These are phyloP conservation scores for Petrocephalus sullivani DNA, from an alignment of 2,797 vertebrate species.

Conservation along the genomic window DNA sequence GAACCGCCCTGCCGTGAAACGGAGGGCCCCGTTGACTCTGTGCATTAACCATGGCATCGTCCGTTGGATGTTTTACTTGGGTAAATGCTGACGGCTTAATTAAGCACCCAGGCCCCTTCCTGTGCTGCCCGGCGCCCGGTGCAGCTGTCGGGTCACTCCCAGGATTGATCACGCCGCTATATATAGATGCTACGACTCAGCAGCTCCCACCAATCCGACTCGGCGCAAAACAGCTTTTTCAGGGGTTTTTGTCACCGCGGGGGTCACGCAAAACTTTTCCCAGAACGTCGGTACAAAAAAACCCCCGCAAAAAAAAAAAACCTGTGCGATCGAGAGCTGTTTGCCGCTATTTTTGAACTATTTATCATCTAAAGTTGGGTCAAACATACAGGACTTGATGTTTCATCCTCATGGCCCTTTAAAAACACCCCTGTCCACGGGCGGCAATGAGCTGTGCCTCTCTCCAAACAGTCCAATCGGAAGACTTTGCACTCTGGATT, in stretches of 20 bases:
- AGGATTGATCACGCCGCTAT: slow-evolving; percentile 28
- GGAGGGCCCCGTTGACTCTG: not conserved
- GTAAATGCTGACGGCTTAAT: slow-evolving; percentile 24
- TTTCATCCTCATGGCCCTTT: not conserved
- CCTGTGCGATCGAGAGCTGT: not conserved
- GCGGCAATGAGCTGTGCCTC: not conserved
- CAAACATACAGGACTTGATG: not conserved
- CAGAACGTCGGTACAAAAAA: slow-evolving; percentile 13
- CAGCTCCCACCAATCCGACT: slow-evolving; percentile 14
- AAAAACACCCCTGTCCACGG: not conserved
- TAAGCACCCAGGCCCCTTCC: slow-evolving; percentile 16
- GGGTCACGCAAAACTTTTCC: slow-evolving; percentile 1
- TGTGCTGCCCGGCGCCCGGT: slow-evolving; percentile 4
- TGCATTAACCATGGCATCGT: slow-evolving; percentile 14
- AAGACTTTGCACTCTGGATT: not conserved
- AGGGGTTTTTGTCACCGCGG: not conserved
- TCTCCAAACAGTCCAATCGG: not conserved
- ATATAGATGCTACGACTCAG: slow-evolving; percentile 27
- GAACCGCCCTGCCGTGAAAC: not conserved
- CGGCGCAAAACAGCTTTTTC: not conserved
- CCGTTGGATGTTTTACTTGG: slow-evolving; percentile 9
- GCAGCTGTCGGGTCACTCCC: slow-evolving; percentile 22
- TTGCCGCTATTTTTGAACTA: not conserved
- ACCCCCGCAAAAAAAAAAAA: not conserved
- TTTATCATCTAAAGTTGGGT: not conserved